Base-by-base conservation (phyloP, 2,797 vertebrate species). In the Eutrigla gurnardus region DNA sequence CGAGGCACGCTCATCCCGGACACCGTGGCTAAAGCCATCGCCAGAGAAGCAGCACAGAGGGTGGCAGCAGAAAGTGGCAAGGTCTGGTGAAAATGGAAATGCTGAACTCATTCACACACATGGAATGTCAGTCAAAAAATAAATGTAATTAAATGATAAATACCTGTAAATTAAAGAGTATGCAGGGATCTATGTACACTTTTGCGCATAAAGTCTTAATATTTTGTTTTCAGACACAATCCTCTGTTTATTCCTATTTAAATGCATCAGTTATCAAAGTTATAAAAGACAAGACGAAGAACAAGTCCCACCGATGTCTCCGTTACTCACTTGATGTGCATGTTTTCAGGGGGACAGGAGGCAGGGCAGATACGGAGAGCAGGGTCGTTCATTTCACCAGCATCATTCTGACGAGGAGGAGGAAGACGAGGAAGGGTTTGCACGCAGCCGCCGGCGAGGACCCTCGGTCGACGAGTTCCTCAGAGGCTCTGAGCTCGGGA, bases 391-490 rank as follows among this genome's bases (percentile, higher is more conserved):
- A 0, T 93, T 95, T 62, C 96, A 95, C 63, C 96, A 95, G 1
- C 91, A 93, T 64, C 96, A 97, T 90, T 99, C 97, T 0, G 98
- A 98, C 0, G 98, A 99, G 62, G 97, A 97, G 62, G 96, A 96
- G 58, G 97, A 98, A 61, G 94, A 95, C n/a, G 95, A 94, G 79
- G 95, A 94, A 80, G 95, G 96, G 3, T 97, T 96, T 0, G 93
- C 94, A 0, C 95, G 94, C 0, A 92, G 95, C 0, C 96, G 93
- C 77, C 91, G 97, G 64, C 95, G 95, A 82, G 97, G 96, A 17
- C 94, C 96, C 9, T 99, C 98, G 0, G 97, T 99, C 0, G 97
- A 99, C 1, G 98, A 99, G 79, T 99, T 99, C 88, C 96, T 99
- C 69, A 95, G 96, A 77, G 97, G 97, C 14, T 98, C 98, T 0